Conservation (phyloP, 2,888 invertebrate genomes). For the Acleris literana region DNA sequence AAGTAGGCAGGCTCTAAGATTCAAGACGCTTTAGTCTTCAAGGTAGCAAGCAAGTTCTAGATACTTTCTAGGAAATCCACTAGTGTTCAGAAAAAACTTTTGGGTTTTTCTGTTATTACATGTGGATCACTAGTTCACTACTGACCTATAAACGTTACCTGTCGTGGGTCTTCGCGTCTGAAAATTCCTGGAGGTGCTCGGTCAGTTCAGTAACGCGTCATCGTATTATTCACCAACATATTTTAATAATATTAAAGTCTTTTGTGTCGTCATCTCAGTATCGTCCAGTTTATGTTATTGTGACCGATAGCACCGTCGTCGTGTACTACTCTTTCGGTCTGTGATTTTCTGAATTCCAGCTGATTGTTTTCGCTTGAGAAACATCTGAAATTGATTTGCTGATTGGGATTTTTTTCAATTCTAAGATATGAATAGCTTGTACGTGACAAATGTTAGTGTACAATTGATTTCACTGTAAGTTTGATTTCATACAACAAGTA, state of each 20-base stretch:
- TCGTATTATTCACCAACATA: constrained; percentile 4
- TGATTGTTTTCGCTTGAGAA: constrained; percentile 20
- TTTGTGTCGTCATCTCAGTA: constrained; percentile 28
- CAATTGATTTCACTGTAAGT: too few species aligned
- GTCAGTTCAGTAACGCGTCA: background rate
- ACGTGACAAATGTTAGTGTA: constrained; percentile 16
- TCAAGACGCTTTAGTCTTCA: background rate
- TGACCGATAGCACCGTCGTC: constrained; percentile 24
- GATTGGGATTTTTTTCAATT: constrained; percentile 5
- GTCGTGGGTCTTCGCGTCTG: background rate
- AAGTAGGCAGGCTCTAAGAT: too few species aligned
- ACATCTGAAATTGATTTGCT: constrained; percentile 7
- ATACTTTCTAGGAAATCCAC: background rate
- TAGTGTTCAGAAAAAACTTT: background rate
- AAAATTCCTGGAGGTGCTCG: constrained; percentile 1
- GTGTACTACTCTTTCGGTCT: constrained; percentile 16
- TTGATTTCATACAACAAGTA: too few species aligned
- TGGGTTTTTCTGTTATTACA: background rate
- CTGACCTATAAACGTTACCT: too few species aligned
- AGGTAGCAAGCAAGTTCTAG: background rate
- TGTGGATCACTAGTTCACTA: background rate
- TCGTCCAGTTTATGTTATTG: constrained; percentile 15
- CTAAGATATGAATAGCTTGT: constrained; percentile 19
- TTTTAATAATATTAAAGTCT: constrained; percentile 20
- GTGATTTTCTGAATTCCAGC: constrained; percentile 11